Base-by-base conservation (phyloP, 1,140 invertebrate species). In the Drosophila mayri region DNA sequence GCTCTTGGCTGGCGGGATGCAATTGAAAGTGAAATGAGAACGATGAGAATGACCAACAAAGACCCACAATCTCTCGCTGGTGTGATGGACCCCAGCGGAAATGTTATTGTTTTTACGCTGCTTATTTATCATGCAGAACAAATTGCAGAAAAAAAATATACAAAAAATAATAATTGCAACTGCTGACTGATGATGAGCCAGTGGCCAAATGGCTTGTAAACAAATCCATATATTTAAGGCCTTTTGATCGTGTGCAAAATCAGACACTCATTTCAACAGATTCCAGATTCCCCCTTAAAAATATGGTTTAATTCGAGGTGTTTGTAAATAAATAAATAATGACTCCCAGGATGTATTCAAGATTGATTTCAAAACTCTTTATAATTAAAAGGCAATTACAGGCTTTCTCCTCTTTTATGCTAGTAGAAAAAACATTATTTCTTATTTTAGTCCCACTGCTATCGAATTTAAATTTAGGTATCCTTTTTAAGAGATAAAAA, bases 11-110 rank as follows among this genome's bases (percentile, higher is more conserved):
- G 61, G 76, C 70, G 80, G 76, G 79, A 37, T 44, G 65, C 74
- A 85, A 85, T 85, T 81, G 82, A 85, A 85, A 85, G 82, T 81
- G 70, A 86, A 86, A 81, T 78, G 66, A 64, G 55, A 74, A 40
- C 28, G 41, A 28, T 16, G 41, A 30, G 44, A 40, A 38, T 65
- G 57, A 44, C 30, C 59, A 74, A 55, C 50, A 75, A 75, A 49
- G 44, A 32, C 68, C 60, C 52, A 50, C 71, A 67, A 76, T 75
- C 47, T 75, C 28, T 49, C 11, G 30, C 55, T 66, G 55, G 38
- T 52, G 30, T 52, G 40, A 32, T 71, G 25, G 81, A n/a, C 37
- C 66, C 65, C 60, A 81, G 58, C 83, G 83, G 83, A 87, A 87
- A 82, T 82, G 83, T 77, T 73, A 64, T 81, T 59, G 63, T 85